Evolutionary conservation across 1,140 invertebrate species (phyloP).

Genomic region (Eupeodes corollae): DNA sequence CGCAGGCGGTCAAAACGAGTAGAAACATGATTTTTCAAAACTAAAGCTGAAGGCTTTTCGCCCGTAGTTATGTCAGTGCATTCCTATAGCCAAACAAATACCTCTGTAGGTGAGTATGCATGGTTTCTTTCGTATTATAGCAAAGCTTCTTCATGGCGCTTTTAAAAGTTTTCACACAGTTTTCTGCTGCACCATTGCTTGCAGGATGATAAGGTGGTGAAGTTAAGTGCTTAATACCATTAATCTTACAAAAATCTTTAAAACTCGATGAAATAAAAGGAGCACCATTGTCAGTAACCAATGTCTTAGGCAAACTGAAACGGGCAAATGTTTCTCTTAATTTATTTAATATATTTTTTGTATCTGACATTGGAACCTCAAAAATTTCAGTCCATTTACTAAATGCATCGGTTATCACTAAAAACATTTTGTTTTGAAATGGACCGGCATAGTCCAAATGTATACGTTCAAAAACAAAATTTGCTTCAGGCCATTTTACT

Average conservation of each 20-base stretch:
- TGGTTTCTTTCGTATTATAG: no score
- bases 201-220: slow-evolving; percentile 25
- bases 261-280: not conserved
- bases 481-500: not conserved
- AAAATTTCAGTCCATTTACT: slow-evolving; percentile 9
- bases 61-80: no score
- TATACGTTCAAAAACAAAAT: slow-evolving; percentile 2
- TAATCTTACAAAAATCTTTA: not conserved
- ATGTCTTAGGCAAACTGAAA: not conserved
- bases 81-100: no score
- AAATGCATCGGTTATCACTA: slow-evolving; percentile 6
- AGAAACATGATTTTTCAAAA: no score
- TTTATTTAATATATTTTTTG: not conserved
- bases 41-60: no score
- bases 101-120: no score
- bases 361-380: not conserved
- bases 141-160: slow-evolving; percentile 5
- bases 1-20: no score
- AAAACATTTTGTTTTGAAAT: slow-evolving; percentile 3
- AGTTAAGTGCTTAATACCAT: slow-evolving; percentile 19
- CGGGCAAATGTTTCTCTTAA: not conserved
- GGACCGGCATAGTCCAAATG: slow-evolving; percentile 8
- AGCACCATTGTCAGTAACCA: slow-evolving; percentile 14
- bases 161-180: slow-evolving; percentile 23
- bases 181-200: slow-evolving; percentile 28